Percentiles rank a stretch among this genome's conserved stretches.
phyloP scores from a whole-genome alignment of 2,888 invertebrate species.

The Chrysolina americana region DNA sequence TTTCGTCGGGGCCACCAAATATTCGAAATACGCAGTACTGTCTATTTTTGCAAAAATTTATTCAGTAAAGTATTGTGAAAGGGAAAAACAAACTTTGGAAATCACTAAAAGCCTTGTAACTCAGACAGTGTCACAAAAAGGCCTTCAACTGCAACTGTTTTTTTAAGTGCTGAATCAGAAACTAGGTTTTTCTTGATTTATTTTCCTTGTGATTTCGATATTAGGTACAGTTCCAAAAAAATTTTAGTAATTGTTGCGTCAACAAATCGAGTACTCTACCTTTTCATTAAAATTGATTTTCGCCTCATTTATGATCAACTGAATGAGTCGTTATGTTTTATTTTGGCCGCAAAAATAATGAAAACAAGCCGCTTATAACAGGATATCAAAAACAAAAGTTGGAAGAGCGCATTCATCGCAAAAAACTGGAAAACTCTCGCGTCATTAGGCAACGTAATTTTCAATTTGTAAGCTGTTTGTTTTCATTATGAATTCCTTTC shows the following conservation, averaged over 20 bases:
- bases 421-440: background rate
- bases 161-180: too few species aligned
- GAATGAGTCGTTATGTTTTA: background rate
- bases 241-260: background rate
- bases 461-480: background rate
- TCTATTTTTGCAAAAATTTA: too few species aligned
- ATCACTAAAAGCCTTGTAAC: too few species aligned
- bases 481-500: background rate
- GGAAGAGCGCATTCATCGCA: background rate
- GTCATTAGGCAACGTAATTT: background rate
- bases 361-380: background rate
- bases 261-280: background rate
- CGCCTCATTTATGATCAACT: background rate
- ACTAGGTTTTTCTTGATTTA: too few species aligned
- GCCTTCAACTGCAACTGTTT: too few species aligned
- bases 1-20: too few species aligned
- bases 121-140: too few species aligned
- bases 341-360: background rate
- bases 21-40: too few species aligned
- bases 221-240: too few species aligned
- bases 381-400: conserved; percentile 3
- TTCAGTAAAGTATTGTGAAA: too few species aligned
- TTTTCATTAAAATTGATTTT: background rate
- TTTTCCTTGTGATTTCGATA: too few species aligned
- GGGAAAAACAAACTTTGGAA: too few species aligned